phyloP scores from a whole-genome alignment of 2,113 vertebrate species.

The Xiphophorus maculatus region DNA sequence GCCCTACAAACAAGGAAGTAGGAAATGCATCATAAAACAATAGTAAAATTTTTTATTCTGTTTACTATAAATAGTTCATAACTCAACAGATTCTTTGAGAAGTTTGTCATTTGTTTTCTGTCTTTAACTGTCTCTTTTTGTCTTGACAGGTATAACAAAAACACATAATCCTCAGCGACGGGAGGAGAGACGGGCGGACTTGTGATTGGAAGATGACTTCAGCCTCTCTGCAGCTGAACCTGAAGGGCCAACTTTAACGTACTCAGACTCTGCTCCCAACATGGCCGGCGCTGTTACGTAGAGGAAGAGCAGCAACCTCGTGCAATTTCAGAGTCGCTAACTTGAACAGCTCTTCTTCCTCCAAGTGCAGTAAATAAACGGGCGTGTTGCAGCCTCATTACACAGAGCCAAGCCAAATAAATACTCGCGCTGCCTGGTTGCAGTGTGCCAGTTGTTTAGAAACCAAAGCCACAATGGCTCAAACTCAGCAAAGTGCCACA shows the following conservation, averaged over 20 bases:
- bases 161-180: constrained; percentile 67
- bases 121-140: constrained; percentile 16
- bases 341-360: constrained; percentile 68
- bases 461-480: constrained; percentile 68
- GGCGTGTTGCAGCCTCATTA: constrained; percentile 20
- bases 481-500: constrained; percentile 39
- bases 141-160: constrained; percentile 73
- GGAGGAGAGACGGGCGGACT: constrained; percentile 57
- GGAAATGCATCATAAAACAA: not conserved
- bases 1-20: not conserved
- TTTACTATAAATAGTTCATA: not conserved
- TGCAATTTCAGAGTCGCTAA: constrained; percentile 65
- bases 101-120: not conserved
- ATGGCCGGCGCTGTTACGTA: constrained; percentile 20
- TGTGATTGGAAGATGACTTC: constrained; percentile 52
- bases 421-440: constrained; percentile 65
- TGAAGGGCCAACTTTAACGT: constrained; percentile 13
- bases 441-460: constrained; percentile 53
- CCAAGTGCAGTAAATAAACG: constrained; percentile 37
- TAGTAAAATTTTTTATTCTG: not conserved
- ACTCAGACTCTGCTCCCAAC: constrained; percentile 31
- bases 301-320: constrained; percentile 44
- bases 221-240: constrained; percentile 39
- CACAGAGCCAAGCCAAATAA: constrained; percentile 55
- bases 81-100: not conserved